These are phyloP conservation scores for Sorex maritimensis DNA, from an alignment of 2,797 vertebrate species.

Conservation along the genomic window DNA sequence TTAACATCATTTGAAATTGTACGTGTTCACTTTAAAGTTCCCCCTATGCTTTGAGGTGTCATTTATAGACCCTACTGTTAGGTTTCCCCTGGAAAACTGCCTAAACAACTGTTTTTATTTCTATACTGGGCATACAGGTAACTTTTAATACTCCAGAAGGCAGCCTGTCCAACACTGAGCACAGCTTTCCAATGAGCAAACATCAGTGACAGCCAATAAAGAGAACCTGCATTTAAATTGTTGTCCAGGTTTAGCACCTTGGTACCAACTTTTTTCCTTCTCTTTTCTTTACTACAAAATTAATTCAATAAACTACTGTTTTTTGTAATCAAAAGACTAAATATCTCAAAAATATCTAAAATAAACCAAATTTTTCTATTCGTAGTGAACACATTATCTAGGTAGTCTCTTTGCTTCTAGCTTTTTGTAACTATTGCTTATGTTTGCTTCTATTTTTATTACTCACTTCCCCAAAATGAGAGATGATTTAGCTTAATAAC, in stretches of 20 bases:
- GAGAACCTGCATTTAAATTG: not conserved
- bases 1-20: not conserved
- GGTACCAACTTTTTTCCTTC: not conserved
- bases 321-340: not conserved
- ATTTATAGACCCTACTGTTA: not conserved
- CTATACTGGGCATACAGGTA: not conserved
- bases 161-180: not conserved
- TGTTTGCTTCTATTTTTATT: not conserved
- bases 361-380: not conserved
- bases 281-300: not conserved
- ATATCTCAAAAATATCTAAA: not conserved
- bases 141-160: not conserved
- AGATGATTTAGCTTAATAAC: not conserved
- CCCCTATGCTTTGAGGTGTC: not conserved
- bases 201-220: not conserved
- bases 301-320: not conserved
- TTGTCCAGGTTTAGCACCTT: not conserved
- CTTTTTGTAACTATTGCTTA: not conserved
- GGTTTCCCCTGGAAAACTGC: not conserved
- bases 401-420: not conserved
- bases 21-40: constrained; percentile 2
- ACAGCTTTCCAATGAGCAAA: not conserved
- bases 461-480: not conserved
- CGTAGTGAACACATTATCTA: too few relatives aligned
- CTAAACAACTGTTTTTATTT: not conserved